Evolutionary conservation across 2,888 invertebrate genomes (phyloP).

Genomic region (Heliconius ethilla): DNA sequence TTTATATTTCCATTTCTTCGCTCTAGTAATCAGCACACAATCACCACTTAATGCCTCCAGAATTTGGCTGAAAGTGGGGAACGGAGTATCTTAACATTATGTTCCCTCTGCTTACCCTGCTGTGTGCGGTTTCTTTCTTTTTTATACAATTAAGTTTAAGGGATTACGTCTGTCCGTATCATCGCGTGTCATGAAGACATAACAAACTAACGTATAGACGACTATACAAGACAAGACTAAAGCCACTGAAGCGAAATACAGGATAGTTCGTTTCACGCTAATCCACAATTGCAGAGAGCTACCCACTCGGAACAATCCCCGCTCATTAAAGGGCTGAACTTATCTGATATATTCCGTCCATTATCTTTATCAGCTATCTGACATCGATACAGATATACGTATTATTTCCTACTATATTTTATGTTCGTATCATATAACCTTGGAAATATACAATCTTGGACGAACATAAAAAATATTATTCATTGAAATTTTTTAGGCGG

Average conservation of each 20-base stretch:
- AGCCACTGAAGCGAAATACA: conserved; percentile 15
- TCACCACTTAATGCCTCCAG: too few relatives aligned
- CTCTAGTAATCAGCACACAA: too few relatives aligned
- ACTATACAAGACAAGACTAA: conserved; percentile 3
- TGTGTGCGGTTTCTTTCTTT: not conserved
- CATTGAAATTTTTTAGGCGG: not conserved
- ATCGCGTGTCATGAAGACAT: conserved; percentile 23
- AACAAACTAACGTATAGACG: conserved; percentile 21
- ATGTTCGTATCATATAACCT: conserved; percentile 19
- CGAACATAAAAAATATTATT: not conserved
- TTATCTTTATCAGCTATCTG: conserved; percentile 60
- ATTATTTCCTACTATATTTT: conserved; percentile 33
- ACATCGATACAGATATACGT: conserved; percentile 61
- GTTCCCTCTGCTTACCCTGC: too few relatives aligned
- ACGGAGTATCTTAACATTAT: too few relatives aligned
- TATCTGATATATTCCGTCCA: conserved; percentile 58
- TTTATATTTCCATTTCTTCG: too few relatives aligned
- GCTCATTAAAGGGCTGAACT: conserved; percentile 55
- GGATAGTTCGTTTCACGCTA: conserved; percentile 25
- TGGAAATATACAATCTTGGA: not conserved
- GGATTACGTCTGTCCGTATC: not conserved
- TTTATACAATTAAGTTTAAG: not conserved
- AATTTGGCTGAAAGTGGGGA: too few relatives aligned
- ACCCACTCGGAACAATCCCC: conserved; percentile 45
- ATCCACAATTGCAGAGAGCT: conserved; percentile 34